Conservation (phyloP, 64 coral and sea anemone genomes). For the Acropora tenuis region DNA sequence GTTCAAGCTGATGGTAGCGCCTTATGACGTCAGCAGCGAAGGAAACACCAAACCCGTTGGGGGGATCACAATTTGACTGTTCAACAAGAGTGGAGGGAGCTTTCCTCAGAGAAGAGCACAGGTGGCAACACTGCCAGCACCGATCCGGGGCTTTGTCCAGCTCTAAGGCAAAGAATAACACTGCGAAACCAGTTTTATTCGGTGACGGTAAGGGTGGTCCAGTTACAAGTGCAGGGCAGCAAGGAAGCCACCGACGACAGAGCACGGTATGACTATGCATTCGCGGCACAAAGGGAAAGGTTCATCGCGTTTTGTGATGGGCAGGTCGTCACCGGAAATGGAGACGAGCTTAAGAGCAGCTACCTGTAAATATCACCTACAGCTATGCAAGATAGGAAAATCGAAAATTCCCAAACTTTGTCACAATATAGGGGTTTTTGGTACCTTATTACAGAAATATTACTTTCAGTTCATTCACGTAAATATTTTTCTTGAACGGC, state of each 20-base stretch:
- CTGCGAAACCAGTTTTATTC: constrained; percentile 1
- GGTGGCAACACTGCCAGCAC: constrained; percentile 14
- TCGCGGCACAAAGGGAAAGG: not conserved
- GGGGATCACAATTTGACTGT: constrained; percentile 1
- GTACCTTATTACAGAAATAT: no score
- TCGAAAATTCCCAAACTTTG: no score
- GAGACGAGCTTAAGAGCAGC: no score
- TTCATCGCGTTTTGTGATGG: no score
- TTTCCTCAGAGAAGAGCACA: constrained; percentile 20
- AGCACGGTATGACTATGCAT: not conserved
- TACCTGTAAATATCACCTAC: no score
- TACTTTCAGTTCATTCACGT: no score
- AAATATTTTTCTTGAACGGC: no score
- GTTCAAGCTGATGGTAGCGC: not conserved
- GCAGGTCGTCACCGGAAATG: no score
- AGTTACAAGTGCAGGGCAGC: constrained; percentile 15
- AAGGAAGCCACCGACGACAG: constrained; percentile 26
- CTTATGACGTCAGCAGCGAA: constrained; percentile 21
- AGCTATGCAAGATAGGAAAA: no score
- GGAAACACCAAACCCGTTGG: constrained; percentile 17
- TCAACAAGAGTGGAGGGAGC: constrained; percentile 14
- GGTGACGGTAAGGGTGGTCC: constrained; percentile 13
- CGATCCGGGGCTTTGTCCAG: constrained; percentile 14
- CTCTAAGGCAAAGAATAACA: constrained; percentile 26
- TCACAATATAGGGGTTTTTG: no score